Evolutionary conservation across 2,797 vertebrate genomes (phyloP), one percentile per base, ranked within the genome.

Genomic region (Apogon hyalosoma): DNA sequence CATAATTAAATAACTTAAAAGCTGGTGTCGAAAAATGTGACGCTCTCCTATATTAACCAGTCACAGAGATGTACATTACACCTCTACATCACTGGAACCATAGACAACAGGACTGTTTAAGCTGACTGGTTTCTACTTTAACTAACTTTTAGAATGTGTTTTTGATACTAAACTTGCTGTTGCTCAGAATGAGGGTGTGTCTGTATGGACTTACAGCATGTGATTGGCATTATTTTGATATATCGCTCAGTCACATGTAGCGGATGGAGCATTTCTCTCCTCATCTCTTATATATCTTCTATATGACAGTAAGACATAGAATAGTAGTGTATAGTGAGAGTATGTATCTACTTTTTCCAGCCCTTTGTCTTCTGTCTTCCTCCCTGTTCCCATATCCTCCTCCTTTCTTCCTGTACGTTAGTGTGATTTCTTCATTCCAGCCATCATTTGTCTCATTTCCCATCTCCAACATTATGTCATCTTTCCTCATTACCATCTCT

Each of bases 361-460:
- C 14, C 11, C 2, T 43, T 41, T 42, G 2, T 57, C 12, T 63
- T 38, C n/a, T 63, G n/a, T 64, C 63, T 48, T 46, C 40, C 3
- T 15, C 11, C 3, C 31, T 19, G 13, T 58, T 62, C 54, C 31
- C 45, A 9, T 43, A 40, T 50, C 18, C 38, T 59, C 48, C 31
- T 53, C 33, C 11, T 46, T n/a, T 24, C 10, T 11, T 11, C 40
- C 10, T 24, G 6, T 45, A 42, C 58, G 38, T 64, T 6, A 33
- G 15, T 40, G 52, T 54, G 11, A 18, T 19, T 19, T 48, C 66
- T 60, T 50, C 14, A 63, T 57, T 46, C 41, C 47, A 73, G 48
- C 70, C 71, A 71, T 53, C 50, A 57, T 57, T 72, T 69, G 52
- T 62, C 57, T 19, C 10, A 39, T 41, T 63, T 73, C 48, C 61